phyloP scores from a whole-genome alignment of 1,140 invertebrate genomes.

The Drosophila pseudoananassae region DNA sequence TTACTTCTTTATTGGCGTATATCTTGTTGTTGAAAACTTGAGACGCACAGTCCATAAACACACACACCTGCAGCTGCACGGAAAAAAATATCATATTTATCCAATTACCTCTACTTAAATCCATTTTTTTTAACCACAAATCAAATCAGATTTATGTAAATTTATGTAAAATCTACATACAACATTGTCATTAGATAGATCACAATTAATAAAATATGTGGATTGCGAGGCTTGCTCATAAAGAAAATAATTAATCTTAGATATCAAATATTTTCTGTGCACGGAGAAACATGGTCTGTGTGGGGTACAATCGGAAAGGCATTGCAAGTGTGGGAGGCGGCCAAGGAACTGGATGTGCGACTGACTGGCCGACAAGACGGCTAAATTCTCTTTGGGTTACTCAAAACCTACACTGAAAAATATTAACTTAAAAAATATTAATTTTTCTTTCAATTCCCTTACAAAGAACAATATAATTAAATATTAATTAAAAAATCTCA shows the following conservation, averaged over 20 bases:
- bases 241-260: not conserved
- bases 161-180: no score
- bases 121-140: no score
- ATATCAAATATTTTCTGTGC: constrained; percentile 6
- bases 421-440: no score
- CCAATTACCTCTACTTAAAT: no score
- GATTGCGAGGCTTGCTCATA: no score
- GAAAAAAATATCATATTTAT: no score
- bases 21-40: constrained; percentile 79
- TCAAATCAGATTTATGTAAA: no score
- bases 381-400: constrained; percentile 28
- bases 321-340: constrained; percentile 1
- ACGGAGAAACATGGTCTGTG: constrained; percentile 29
- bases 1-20: constrained; percentile 76
- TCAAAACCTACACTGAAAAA: constrained; percentile 46
- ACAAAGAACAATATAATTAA: no score
- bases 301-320: constrained; percentile 43
- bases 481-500: no score
- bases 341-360: constrained; percentile 37
- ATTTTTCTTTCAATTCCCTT: no score
- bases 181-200: no score
- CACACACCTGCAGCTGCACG: constrained; percentile 65
- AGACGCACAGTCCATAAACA: constrained; percentile 51
- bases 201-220: no score
- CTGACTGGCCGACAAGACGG: constrained; percentile 52